phyloP scores from a whole-genome alignment of 2,797 vertebrate species.

The Erpetoichthys calabaricus region DNA sequence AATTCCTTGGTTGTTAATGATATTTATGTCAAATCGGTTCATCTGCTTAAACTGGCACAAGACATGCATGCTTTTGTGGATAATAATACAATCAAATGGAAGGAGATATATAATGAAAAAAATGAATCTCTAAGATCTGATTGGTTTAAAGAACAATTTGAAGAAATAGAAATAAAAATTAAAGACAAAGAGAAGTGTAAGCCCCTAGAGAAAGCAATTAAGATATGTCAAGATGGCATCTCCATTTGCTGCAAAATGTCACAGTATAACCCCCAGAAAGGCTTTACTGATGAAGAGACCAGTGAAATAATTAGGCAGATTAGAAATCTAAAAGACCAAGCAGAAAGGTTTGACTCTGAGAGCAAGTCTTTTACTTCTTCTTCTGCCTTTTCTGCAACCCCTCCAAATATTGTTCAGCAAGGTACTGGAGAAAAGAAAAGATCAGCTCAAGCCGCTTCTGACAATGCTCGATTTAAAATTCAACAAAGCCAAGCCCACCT shows the following conservation, averaged over 20 bases:
- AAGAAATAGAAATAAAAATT: slow-evolving; percentile 1
- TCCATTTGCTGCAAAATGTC: too few species aligned
- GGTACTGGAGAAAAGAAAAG: neutral
- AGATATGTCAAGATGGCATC: too few species aligned
- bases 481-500: slow-evolving; percentile 8
- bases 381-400: neutral
- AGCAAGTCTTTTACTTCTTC: neutral
- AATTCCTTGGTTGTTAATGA: neutral
- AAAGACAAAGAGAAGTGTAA: too few species aligned
- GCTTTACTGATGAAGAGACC: too few species aligned
- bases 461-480: slow-evolving; percentile 9
- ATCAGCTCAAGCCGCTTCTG: neutral
- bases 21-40: slow-evolving; percentile 2
- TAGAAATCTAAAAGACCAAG: neutral
- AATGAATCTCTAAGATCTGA: neutral
- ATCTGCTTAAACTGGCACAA: neutral
- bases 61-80: neutral
- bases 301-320: neutral
- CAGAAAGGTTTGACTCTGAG: neutral
- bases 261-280: too few species aligned
- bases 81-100: slow-evolving; percentile 11
- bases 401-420: slow-evolving; percentile 6
- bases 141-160: neutral
- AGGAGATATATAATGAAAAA: slow-evolving; percentile 11
- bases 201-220: too few species aligned